A percentile compares a stretch with the other conserved stretches of the same genome.
These are phyloP conservation scores for Gila robusta DNA, from an alignment of 2,797 vertebrate genomes.

Conservation along the genomic window DNA sequence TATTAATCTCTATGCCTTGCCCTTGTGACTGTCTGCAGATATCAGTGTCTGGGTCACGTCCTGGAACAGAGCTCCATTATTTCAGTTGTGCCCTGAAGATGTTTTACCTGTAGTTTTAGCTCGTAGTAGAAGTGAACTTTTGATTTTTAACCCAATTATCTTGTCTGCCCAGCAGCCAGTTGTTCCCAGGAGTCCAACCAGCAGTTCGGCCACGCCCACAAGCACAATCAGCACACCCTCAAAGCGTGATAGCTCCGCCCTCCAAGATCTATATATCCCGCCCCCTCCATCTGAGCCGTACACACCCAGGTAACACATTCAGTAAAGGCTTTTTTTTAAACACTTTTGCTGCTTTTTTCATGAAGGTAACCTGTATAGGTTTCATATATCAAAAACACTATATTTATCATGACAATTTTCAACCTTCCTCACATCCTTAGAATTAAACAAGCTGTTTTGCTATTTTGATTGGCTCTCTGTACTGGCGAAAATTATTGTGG, in stretches of 20 bases:
- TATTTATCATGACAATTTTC: neutral
- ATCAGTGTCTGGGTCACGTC: constrained; percentile 23
- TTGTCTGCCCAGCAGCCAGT: constrained; percentile 83
- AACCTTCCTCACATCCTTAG: neutral
- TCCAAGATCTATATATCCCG: constrained; percentile 96
- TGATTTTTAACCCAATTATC: constrained; percentile 49
- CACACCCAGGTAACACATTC: constrained; percentile 86
- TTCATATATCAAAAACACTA: neutral
- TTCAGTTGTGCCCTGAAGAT: neutral
- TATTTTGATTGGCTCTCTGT: neutral
- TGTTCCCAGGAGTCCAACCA: constrained; percentile 93
- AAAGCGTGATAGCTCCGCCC: constrained; percentile 91
- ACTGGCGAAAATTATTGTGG: too few species aligned
- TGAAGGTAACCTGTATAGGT: neutral
- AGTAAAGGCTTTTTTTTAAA: neutral
- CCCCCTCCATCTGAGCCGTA: constrained; percentile 96
- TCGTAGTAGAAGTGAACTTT: constrained; percentile 4
- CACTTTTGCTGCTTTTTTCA: neutral
- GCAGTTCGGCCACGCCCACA: constrained; percentile 93
- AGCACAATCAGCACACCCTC: constrained; percentile 90
- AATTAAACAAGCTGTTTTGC: neutral
- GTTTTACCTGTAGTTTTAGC: neutral
- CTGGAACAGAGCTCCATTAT: constrained; percentile 19
- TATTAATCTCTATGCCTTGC: constrained; percentile 36
- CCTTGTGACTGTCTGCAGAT: constrained; percentile 37